phyloP scores from a whole-genome alignment of 2,888 invertebrate genomes.

The Barypeithes pellucidus region DNA sequence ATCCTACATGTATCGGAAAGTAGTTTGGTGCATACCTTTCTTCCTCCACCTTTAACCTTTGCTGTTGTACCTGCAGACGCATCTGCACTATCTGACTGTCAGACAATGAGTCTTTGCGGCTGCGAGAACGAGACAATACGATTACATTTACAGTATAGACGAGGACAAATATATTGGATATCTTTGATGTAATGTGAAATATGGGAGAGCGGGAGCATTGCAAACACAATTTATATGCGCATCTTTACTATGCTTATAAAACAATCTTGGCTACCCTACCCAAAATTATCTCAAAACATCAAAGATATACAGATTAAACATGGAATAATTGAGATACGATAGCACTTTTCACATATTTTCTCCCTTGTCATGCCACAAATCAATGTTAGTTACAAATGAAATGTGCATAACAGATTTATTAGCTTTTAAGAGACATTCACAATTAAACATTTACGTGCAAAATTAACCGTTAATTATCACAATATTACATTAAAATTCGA shows the following conservation, averaged over 20 bases:
- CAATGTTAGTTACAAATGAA: constrained; percentile 66
- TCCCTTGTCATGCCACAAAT: constrained; percentile 62
- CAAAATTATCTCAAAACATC: background rate
- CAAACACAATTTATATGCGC: too few relatives aligned
- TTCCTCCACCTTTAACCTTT: constrained; percentile 86
- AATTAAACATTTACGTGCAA: constrained; percentile 3
- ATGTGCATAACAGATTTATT: constrained; percentile 59
- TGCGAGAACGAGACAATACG: constrained; percentile 68
- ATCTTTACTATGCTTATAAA: too few relatives aligned
- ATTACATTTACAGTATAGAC: constrained; percentile 38
- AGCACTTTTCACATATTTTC: background rate
- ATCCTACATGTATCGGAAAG: constrained; percentile 20
- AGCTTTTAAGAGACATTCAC: background rate
- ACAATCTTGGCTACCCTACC: too few relatives aligned
- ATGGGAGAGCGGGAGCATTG: too few relatives aligned
- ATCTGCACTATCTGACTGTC: constrained; percentile 88
- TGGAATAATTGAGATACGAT: background rate
- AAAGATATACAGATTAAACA: background rate
- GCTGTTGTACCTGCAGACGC: constrained; percentile 85
- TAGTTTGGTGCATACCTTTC: constrained; percentile 78
- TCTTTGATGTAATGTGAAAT: too few relatives aligned
- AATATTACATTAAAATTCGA: too few relatives aligned
- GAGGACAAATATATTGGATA: constrained; percentile 13
- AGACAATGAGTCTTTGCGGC: constrained; percentile 81
- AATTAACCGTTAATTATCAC: background rate